Percentiles rank a stretch among this genome's conserved stretches.
phyloP scores from a whole-genome alignment of 1,140 invertebrate genomes.

The Pentalonia nigronervosa region DNA sequence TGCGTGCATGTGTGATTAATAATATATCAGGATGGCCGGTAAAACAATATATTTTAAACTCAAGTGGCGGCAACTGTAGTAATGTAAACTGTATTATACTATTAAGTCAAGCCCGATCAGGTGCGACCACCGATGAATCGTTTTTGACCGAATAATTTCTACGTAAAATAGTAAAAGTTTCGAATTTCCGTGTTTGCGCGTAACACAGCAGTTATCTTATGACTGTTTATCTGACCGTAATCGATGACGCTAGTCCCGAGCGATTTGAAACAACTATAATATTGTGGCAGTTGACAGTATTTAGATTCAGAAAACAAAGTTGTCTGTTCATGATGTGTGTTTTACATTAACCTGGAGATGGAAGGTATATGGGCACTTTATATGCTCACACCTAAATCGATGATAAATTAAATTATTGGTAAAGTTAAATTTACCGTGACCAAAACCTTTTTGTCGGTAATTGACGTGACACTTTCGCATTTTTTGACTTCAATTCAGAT shows the following conservation, averaged over 20 bases:
- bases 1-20: too few relatives aligned
- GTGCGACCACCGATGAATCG: not conserved
- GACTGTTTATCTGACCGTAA: not conserved
- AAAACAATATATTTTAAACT: not conserved
- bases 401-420: not conserved
- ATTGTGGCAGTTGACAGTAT: not conserved
- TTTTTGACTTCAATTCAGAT: too few relatives aligned
- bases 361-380: not conserved
- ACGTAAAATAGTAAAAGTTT: not conserved
- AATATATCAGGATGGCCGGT: not conserved
- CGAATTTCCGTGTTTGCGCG: not conserved
- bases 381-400: rapidly evolving
- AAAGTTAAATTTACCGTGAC: not conserved
- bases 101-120: too few relatives aligned
- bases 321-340: not conserved
- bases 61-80: not conserved
- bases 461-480: too few relatives aligned
- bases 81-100: not conserved
- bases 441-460: not conserved
- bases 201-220: not conserved
- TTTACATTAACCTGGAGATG: not conserved
- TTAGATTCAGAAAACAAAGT: not conserved
- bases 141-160: not conserved
- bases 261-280: not conserved
- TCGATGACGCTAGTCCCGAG: not conserved